Base-by-base conservation (phyloP, 2,888 invertebrate genomes). In the Athetis lepigone region DNA sequence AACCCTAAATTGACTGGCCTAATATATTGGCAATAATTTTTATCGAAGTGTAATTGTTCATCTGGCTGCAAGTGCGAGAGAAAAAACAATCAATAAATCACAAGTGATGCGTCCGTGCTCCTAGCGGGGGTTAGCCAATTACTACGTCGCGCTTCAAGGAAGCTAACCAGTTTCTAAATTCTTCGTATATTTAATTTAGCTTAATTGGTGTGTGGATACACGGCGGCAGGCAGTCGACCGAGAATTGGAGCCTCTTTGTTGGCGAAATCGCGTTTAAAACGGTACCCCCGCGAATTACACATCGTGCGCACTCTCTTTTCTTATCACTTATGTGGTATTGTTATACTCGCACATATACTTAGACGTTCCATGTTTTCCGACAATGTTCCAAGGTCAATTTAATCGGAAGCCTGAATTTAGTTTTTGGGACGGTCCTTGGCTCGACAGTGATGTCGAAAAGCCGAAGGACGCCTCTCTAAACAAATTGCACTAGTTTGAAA, bases 111-210 rank as follows among this genome's bases (percentile, higher is more conserved):
- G 88, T 90, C 90, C 88, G 90, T 92, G 90, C 89, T 93, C 87
- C 87, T 87, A 89, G 87, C 88, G 85, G 88, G 89, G 89, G 90
- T 90, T 90, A 89, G 92, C 92, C 94, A 94, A 94, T 95, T 95
- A 95, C 89, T 80, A 84, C 92, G 94, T 90, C 93, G 91, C 94
- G 94, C 94, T 94, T 92, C 92, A 92, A 93, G 93, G 92, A 94
- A 94, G 93, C 90, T 91, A 92, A 93, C 90, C 90, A 93, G 92
- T 95, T 94, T 94, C 95, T 95, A 95, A 94, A 94, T 94, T 94
- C 94, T 94, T 92, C 90, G 92, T 94, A 92, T 93, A 91, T 93
- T 93, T 93, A 92, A 92, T 94, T 93, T 89, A 92, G 88, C 92
- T 93, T 93, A 94, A 95, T 94, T 94, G 92, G 91, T 92, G 90